Evolutionary conservation across 92 coral and sea anemone genomes (phyloP), one percentile per base, ranked within the genome.

Genomic region (Epizoanthus scotinus): DNA sequence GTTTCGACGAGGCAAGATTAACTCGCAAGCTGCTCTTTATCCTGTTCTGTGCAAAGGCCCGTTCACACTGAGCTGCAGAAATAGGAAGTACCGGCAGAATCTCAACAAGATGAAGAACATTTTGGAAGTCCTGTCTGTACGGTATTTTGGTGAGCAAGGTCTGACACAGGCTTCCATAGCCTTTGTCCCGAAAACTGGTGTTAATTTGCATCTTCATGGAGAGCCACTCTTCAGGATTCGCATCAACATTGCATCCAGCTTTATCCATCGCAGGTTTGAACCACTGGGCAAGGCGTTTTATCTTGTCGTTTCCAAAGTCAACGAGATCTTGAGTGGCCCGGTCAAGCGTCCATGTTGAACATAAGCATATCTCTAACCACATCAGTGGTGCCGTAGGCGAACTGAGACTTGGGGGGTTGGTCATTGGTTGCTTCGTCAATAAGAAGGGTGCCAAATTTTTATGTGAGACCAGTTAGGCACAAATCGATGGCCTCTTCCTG

Each of bases 11-110:
- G 21, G 50, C 83, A 20, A 86, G 83, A 55, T 84, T 70, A 10
- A 67, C 64, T 59, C 82, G 29, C 31, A 38, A 36, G 56, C 64
- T 31, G 63, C 49, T 84, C 55, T 74, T 75, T 67, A 73, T 84
- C 65, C 87, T 42, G 67, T 84, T 84, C 78, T 75, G 78, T 28
- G 83, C 77, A 28, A 60, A 84, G 68, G 82, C 87, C 49, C 78
- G 44, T 73, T 84, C 83, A 40, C 87, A 84, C 78, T 86, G 83
- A 18, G 90, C 93, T 71, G 86, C 84, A 28, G 88, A 90, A 71
- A 86, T 72, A 6, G 90, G 93, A n/a, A 84, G 74, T 53, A 65
- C 78, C 9, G 66, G 81, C 40, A 84, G 87, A 67, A 84, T 84
- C 66, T 84, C 87, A n/a, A 84, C 61, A 17, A 84, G 63, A 58